Conservation (phyloP, 92 coral and sea anemone species). For the Umimayanthus chanpuru region DNA sequence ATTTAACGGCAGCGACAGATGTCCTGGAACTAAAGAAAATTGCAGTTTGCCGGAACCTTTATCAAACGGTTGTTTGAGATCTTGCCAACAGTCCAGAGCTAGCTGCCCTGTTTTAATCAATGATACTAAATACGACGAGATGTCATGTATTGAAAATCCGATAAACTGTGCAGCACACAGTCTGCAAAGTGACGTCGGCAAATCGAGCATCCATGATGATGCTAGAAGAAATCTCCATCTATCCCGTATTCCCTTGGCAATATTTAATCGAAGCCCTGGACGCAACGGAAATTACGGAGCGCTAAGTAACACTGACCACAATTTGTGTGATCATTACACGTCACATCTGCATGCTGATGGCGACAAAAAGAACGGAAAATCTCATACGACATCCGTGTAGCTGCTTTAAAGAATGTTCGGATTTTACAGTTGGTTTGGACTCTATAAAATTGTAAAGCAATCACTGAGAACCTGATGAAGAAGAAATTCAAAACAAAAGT, state of each 20-base stretch:
- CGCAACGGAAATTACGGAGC: not conserved
- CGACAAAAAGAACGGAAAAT: not conserved
- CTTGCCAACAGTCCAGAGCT: not conserved
- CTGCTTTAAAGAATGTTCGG: not conserved
- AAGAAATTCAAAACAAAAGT: too few relatives aligned
- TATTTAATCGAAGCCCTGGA: not conserved
- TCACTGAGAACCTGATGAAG: not conserved
- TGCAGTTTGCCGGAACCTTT: not conserved
- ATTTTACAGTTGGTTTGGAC: not conserved
- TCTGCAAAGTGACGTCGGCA: not conserved
- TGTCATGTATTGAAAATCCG: constrained; percentile 2
- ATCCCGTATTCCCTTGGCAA: not conserved
- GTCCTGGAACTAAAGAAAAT: not conserved
- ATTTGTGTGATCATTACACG: not conserved
- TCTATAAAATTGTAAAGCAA: not conserved
- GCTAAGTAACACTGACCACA: not conserved
- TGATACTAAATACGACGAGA: not conserved
- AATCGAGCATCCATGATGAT: not conserved
- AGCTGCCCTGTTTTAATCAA: constrained; percentile 21
- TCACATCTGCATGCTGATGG: constrained; percentile 1
- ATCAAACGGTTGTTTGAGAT: constrained; percentile 18
- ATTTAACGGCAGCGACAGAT: not conserved
- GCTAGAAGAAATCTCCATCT: not conserved
- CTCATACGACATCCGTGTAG: constrained; percentile 10
- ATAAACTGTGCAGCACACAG: constrained; percentile 1